These are phyloP conservation scores for Apodemus agrarius DNA, from an alignment of 2,797 vertebrate species.

Conservation along the genomic window DNA sequence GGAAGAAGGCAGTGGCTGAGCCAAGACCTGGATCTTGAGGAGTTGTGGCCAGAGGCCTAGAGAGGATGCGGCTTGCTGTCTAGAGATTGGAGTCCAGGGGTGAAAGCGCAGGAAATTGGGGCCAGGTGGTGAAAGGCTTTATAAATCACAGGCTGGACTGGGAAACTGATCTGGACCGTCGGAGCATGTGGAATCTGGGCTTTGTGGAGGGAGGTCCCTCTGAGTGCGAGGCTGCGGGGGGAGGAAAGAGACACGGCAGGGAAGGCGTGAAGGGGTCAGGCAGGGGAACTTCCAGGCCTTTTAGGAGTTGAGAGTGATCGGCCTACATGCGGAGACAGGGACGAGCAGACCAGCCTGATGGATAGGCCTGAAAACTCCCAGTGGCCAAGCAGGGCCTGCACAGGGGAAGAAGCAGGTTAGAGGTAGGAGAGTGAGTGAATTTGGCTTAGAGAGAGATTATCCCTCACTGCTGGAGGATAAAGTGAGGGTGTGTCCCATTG, in stretches of 20 bases:
- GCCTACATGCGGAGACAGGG: too few relatives aligned
- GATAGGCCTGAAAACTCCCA: not conserved
- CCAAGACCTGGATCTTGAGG: not conserved
- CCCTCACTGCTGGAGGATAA: not conserved
- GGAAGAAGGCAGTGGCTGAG: not conserved
- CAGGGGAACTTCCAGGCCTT: not conserved
- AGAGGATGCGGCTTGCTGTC: not conserved
- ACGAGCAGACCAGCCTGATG: not conserved
- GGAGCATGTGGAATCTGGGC: not conserved
- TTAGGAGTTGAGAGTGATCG: not conserved
- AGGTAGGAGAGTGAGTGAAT: not conserved
- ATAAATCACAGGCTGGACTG: not conserved
- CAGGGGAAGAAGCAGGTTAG: not conserved
- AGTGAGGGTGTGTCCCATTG: accelerated
- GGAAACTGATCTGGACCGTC: not conserved
- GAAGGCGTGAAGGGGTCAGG: not conserved
- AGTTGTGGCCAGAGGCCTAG: not conserved
- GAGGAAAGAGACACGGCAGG: not conserved
- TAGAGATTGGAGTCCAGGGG: not conserved
- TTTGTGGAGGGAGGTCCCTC: not conserved
- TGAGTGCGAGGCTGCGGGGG: too few relatives aligned
- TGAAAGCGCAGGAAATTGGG: not conserved
- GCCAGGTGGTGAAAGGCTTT: not conserved
- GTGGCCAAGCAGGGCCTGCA: not conserved
- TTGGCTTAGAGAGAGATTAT: not conserved